phyloP scores from a whole-genome alignment of 2,888 invertebrate species.

The Pinctada fucata region DNA sequence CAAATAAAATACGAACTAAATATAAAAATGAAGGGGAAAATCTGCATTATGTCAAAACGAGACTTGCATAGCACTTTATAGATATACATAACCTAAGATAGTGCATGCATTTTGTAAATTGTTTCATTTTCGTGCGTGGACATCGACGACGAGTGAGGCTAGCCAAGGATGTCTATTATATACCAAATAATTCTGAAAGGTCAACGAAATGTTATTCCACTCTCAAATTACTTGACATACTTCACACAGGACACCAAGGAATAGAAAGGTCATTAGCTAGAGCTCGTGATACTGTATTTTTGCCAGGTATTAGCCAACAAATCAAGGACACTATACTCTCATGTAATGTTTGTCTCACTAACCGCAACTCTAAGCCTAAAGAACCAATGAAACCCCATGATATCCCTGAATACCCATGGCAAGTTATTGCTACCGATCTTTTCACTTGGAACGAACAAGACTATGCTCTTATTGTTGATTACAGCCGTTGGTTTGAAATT shows the following conservation, averaged over 20 bases:
- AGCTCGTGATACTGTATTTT: constrained; percentile 45
- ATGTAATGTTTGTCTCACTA: constrained; percentile 37
- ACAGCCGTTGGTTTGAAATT: constrained; percentile 23
- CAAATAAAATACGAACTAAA: too few species aligned
- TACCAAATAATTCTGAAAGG: constrained; percentile 40
- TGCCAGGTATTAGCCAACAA: constrained; percentile 44
- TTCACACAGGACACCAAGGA: constrained; percentile 49
- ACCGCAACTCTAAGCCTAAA: constrained; percentile 39
- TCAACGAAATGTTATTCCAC: constrained; percentile 34
- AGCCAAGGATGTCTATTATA: too few species aligned
- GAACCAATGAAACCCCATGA: constrained; percentile 43
- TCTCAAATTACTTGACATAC: constrained; percentile 34
- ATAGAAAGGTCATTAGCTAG: constrained; percentile 33
- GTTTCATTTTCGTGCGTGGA: too few species aligned
- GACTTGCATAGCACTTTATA: too few species aligned
- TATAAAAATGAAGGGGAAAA: too few species aligned
- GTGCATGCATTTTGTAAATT: too few species aligned
- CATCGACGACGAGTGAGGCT: too few species aligned
- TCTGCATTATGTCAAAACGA: too few species aligned
- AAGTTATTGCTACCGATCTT: constrained; percentile 45
- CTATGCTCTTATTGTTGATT: too few species aligned
- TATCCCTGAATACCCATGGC: constrained; percentile 41
- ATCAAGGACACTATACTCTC: constrained; percentile 38
- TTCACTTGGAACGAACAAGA: constrained; percentile 35
- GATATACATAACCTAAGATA: too few species aligned